Evolutionary conservation across 2,113 vertebrate species (phyloP), one percentile per base, ranked within the genome.

Genomic region (Rhinichthys klamathensis): DNA sequence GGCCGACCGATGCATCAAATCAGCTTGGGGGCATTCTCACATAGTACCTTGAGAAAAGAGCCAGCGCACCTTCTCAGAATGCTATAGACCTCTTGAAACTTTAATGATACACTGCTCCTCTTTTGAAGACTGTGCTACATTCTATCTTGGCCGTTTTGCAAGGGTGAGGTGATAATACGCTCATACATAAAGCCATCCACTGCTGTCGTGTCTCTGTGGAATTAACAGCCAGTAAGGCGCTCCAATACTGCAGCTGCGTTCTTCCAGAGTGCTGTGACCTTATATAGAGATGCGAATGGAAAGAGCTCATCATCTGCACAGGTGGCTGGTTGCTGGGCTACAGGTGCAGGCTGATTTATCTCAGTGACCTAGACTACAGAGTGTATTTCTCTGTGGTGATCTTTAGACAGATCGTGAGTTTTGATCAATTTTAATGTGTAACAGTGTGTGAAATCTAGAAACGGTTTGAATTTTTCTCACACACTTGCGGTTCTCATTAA

Each of bases 21-120:
- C 85, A 86, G 32, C 74, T 51, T 35, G 25, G 46, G 74, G 69
- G 76, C 78, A 84, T 86, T 81, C 75, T 80, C 51, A 18, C 49
- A 83, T 61, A 49, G 76, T 70, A 67, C 23, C 23, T 15, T 5
- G 18, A 18, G 25, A 80, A 82, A 32, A 60, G 61, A 74, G 65
- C 9, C 67, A 80, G 82, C 32, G 5, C 18, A 15, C 74, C 85
- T 67, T 77, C 58, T 73, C 38, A 51, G 77, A 46, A 51, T 69
- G 65, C 80, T 82, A 30, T 56, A 81, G 54, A 74, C 18, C 80
- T 88, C 25, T 81, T 90, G 21, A 90, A 89, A 87, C 38, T 84
- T 90, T 90, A 84, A 89, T 90, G 89, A 73, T 67, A 32, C 4
- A 74, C 84, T 83, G 27, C 65, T 67, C 27, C 83, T 85, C 78